Conservation (phyloP, 2,888 invertebrate species). For the Orchesella flavescens region DNA sequence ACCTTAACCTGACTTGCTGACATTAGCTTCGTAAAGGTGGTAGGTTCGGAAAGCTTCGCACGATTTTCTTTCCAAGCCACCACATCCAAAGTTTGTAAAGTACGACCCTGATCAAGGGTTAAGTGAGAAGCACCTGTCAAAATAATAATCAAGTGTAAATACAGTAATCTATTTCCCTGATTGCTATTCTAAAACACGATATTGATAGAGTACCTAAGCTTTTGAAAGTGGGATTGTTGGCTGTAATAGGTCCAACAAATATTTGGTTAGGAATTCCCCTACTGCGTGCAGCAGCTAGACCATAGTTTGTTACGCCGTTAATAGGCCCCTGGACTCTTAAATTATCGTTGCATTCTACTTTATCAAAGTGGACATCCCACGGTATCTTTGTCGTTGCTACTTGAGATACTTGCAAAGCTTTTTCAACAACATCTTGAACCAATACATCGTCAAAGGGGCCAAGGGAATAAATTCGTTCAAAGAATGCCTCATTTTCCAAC, state of each 20-base stretch:
- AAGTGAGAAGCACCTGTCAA: conserved; percentile 17
- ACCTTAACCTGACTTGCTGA: conserved; percentile 5
- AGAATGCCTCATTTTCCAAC: conserved; percentile 36
- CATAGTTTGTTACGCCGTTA: conserved; percentile 51
- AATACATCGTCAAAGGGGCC: conserved; percentile 34
- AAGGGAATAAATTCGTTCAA: conserved; percentile 51
- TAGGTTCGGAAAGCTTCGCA: conserved; percentile 37
- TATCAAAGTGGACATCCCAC: conserved; percentile 49
- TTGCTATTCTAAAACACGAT: no score
- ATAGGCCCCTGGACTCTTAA: conserved; percentile 50
- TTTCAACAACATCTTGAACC: conserved; percentile 31
- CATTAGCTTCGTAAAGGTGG: conserved; percentile 29
- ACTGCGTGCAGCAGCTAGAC: conserved; percentile 42
- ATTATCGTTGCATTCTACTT: conserved; percentile 27
- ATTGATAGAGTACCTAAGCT: conserved; percentile 57
- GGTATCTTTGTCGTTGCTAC: conserved; percentile 35
- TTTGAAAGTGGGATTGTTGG: conserved; percentile 11
- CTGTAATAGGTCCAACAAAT: conserved; percentile 44
- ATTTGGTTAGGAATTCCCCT: conserved; percentile 45
- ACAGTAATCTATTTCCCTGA: no score
- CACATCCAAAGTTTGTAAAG: conserved; percentile 30
- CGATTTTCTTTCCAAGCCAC: conserved; percentile 7
- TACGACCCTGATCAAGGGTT: neutral
- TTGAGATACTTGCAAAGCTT: conserved; percentile 49
- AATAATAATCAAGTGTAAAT: conserved; percentile 1